A percentile compares a stretch with the other conserved stretches of the same genome.
Conservation (phyloP, 2,888 invertebrate species). For the Orchesellides sinensis region DNA sequence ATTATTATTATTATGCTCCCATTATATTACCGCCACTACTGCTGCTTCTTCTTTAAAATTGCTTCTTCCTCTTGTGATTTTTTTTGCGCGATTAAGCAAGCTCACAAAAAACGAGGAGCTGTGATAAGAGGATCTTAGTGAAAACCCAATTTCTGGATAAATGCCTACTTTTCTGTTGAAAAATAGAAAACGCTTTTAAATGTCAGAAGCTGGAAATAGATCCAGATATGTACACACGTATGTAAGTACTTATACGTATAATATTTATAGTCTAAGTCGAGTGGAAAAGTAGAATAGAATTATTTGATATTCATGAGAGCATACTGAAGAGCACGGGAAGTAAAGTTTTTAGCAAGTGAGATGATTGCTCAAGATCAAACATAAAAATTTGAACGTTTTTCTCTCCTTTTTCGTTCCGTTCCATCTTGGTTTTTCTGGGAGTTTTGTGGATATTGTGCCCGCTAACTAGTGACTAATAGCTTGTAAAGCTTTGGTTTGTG, state of each 20-base stretch:
- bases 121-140: background rate
- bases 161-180: no score
- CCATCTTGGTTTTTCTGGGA: background rate
- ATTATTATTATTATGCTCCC: conserved; percentile 33
- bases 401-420: background rate
- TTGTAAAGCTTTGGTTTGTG: background rate
- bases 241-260: no score
- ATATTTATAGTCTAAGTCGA: no score
- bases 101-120: background rate
- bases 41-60: conserved; percentile 6
- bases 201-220: no score
- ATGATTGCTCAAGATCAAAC: conserved; percentile 41
- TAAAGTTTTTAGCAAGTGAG: conserved; percentile 31
- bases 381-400: conserved; percentile 27
- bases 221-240: no score
- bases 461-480: conserved; percentile 17
- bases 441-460: background rate
- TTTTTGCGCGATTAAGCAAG: no score
- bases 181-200: no score
- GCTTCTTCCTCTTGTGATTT: background rate
- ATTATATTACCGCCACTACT: conserved; percentile 20
- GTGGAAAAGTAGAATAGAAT: no score
- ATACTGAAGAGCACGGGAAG: conserved; percentile 23
- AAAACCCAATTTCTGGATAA: background rate
- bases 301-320: conserved; percentile 59